phyloP scores from a whole-genome alignment of 2,113 vertebrate species.

The Thamnophis sirtalis region DNA sequence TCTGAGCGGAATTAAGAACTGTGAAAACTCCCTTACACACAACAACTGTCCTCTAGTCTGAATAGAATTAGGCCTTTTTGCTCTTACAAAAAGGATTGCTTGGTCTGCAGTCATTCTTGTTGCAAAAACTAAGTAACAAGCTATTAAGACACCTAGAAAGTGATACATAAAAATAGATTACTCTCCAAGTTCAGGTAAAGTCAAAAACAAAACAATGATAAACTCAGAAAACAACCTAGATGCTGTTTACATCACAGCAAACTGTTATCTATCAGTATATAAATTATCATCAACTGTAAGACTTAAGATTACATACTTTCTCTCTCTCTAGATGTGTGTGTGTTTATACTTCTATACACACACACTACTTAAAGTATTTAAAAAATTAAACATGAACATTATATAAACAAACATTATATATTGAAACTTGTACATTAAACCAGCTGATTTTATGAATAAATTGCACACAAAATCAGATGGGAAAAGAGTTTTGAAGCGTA shows the following conservation, averaged over 20 bases:
- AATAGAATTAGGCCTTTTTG: constrained; percentile 92
- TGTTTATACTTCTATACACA: not conserved
- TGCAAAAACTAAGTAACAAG: constrained; percentile 94
- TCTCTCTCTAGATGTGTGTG: not conserved
- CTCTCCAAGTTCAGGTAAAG: constrained; percentile 5
- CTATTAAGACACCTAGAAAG: constrained; percentile 85
- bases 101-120: constrained; percentile 94
- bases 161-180: constrained; percentile 5
- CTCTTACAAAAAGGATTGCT: constrained; percentile 91
- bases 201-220: not conserved
- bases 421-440: not conserved
- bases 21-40: constrained; percentile 90
- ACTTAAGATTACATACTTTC: not conserved
- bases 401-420: not conserved
- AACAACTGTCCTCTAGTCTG: constrained; percentile 92
- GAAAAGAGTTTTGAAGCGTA: not conserved
- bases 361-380: not conserved
- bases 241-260: fast-evolving
- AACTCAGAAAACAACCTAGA: not conserved
- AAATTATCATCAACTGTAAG: not conserved
- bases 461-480: not conserved
- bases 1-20: constrained; percentile 87
- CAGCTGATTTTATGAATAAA: not conserved
- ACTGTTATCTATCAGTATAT: not conserved
- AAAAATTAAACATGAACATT: not conserved